Evolutionary conservation across 2,113 vertebrate genomes (phyloP), one percentile per base, ranked within the genome.

Genomic region (Pseudorasbora parva): DNA sequence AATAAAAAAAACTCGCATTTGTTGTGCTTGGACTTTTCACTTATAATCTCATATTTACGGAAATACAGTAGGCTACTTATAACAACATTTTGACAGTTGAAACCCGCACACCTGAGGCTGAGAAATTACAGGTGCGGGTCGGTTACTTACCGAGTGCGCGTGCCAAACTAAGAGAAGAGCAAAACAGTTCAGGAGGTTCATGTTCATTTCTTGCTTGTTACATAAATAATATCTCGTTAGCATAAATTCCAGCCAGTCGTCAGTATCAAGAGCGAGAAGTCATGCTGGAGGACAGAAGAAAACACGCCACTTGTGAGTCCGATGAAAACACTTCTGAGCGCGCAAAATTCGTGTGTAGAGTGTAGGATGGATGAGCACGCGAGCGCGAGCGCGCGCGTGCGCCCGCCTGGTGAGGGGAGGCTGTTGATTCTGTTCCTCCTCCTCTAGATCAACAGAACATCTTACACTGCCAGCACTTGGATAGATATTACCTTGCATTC

Each of bases 111-210:
- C 79, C 79, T 81, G 79, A 69, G 64, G 21, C 45, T 4, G 6
- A 76, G 6, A 11, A 41, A 14, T 10, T 56, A 37, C 27, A 4
- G 45, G 27, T 33, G 10, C 78, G 54, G 62, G 51, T 30, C 19
- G 8, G 1, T 2, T 27, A 77, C 85, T 86, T 64, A 86, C 85
- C 85, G 73, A n/a, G 43, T 73, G 43, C 27, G 64, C 62, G 6
- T 64, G 41, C 54, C 74, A 86, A 56, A 82, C 74, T 64, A 78
- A 62, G 25, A 86, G 17, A 41, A 81, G 45, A 51, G 30, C 19
- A 21, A 86, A 41, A 45, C 8, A 78, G 43, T 60, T 60, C 14
- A 41, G 8, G 56, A 57, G 74, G 33, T 78, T 33, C 80, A 86
- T 82, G 51, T 69, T 69, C 30, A 71, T 69, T 51, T 72, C 82